Conservation (phyloP, 2,888 invertebrate genomes). For the Epirrhoe alternata region DNA sequence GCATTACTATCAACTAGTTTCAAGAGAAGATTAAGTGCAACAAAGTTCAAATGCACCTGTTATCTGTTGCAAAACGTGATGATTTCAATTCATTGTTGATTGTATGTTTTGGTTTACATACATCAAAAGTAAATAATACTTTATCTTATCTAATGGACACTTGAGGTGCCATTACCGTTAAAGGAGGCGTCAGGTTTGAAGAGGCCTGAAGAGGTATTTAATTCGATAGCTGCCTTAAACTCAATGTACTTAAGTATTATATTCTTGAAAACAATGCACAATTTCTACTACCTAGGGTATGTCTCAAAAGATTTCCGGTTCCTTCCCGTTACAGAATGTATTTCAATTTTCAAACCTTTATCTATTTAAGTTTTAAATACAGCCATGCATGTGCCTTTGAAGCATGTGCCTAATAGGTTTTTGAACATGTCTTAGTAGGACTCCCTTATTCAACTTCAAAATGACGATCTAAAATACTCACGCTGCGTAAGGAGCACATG, state of each 20-base stretch:
- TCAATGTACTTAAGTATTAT: not conserved
- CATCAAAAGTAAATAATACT: not conserved
- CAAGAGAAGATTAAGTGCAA: conserved; percentile 17
- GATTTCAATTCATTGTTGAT: not conserved
- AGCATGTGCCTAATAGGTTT: too few relatives aligned
- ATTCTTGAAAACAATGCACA: not conserved
- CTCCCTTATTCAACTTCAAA: too few relatives aligned
- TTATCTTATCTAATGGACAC: conserved; percentile 17
- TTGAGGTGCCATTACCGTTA: not conserved
- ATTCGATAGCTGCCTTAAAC: not conserved
- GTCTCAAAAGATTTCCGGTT: too few relatives aligned
- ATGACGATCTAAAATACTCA: conserved; percentile 72
- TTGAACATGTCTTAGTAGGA: too few relatives aligned
- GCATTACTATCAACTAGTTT: conserved; percentile 7
- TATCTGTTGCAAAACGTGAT: conserved; percentile 12
- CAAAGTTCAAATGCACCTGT: not conserved
- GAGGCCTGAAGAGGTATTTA: not conserved
- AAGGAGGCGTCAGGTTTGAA: conserved; percentile 10
- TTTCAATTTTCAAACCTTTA: not conserved
- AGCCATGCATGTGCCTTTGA: too few relatives aligned
- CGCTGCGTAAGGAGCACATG: conserved; percentile 88
- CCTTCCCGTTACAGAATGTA: too few relatives aligned
- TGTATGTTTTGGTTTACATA: conserved; percentile 2
- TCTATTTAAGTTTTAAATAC: too few relatives aligned
- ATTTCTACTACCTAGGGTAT: not conserved